Evolutionary conservation across 2,113 vertebrate species (phyloP).

Genomic region (Ariopsis seemanni): DNA sequence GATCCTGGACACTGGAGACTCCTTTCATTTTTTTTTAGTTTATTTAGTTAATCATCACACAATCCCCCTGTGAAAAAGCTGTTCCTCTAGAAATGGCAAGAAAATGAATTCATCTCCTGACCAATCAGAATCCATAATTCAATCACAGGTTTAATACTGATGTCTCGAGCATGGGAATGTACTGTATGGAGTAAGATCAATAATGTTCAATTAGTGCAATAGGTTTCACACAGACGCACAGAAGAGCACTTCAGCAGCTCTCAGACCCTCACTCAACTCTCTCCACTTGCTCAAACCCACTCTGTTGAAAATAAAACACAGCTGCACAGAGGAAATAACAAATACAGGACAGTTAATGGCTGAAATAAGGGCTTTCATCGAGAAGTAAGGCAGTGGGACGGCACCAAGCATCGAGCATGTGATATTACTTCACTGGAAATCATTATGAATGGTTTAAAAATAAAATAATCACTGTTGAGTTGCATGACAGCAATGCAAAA

Average conservation of each 20-base stretch:
- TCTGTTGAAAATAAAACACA: constrained; percentile 13
- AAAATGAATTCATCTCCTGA: background rate
- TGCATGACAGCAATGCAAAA: background rate
- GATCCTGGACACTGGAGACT: background rate
- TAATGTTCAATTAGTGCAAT: background rate
- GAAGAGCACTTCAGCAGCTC: constrained; percentile 7
- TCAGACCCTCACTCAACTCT: background rate
- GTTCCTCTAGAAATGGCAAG: background rate
- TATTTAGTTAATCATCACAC: background rate
- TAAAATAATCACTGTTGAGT: background rate
- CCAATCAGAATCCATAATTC: background rate
- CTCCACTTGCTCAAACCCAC: too few relatives aligned
- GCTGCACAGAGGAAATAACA: constrained; percentile 6
- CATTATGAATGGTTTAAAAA: background rate
- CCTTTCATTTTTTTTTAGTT: background rate
- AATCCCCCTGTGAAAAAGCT: background rate
- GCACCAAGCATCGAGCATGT: background rate
- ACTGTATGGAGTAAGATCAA: background rate
- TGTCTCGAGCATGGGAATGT: background rate
- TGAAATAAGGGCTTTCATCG: background rate
- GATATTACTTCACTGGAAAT: background rate
- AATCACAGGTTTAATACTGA: background rate
- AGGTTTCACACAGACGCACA: constrained; percentile 5
- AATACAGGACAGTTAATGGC: background rate
- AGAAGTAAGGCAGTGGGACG: background rate